A percentile compares a stretch with the other conserved stretches of the same genome.
Conservation (phyloP, 2,888 invertebrate genomes). For the Acrobeloides nanus region DNA sequence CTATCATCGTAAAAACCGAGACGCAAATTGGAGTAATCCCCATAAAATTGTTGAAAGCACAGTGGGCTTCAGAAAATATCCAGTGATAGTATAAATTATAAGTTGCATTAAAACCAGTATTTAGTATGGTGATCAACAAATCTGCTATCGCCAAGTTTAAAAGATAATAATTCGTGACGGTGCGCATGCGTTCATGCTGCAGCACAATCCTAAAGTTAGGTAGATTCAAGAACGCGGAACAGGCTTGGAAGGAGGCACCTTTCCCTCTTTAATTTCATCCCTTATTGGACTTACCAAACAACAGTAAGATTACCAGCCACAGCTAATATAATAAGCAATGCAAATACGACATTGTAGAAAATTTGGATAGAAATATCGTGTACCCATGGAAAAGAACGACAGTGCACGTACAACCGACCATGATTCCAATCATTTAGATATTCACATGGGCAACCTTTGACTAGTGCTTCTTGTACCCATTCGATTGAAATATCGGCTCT, state of each 20-base stretch:
- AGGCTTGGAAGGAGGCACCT: too few species aligned
- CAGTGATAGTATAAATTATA: slow-evolving; percentile 86
- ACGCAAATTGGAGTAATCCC: slow-evolving; percentile 84
- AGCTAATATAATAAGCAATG: slow-evolving; percentile 33
- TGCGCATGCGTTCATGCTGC: slow-evolving; percentile 90
- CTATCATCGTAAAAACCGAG: slow-evolving; percentile 91
- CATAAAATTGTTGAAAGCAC: slow-evolving; percentile 89
- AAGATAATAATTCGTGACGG: slow-evolving; percentile 66
- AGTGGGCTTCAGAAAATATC: slow-evolving; percentile 80
- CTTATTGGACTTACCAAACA: slow-evolving; percentile 65
- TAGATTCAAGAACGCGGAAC: too few species aligned
- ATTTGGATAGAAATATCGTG: slow-evolving; percentile 22
- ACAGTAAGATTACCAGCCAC: slow-evolving; percentile 85
- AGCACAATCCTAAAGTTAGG: slow-evolving; percentile 95
- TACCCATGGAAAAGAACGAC: slow-evolving; percentile 20
- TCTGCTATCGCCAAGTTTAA: slow-evolving; percentile 49
- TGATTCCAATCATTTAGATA: too few species aligned
- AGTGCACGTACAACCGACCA: too few species aligned
- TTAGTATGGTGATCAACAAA: slow-evolving; percentile 40
- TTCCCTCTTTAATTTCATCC: too few species aligned
- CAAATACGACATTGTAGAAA: slow-evolving; percentile 40
- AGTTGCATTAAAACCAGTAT: slow-evolving; percentile 44
- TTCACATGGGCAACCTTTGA: too few species aligned
- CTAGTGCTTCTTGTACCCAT: too few species aligned
- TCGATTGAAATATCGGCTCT: too few species aligned